Percentiles rank a stretch among this genome's conserved stretches.
Conservation (phyloP, 2,797 vertebrate genomes). For the Eleutherodactylus coqui region DNA sequence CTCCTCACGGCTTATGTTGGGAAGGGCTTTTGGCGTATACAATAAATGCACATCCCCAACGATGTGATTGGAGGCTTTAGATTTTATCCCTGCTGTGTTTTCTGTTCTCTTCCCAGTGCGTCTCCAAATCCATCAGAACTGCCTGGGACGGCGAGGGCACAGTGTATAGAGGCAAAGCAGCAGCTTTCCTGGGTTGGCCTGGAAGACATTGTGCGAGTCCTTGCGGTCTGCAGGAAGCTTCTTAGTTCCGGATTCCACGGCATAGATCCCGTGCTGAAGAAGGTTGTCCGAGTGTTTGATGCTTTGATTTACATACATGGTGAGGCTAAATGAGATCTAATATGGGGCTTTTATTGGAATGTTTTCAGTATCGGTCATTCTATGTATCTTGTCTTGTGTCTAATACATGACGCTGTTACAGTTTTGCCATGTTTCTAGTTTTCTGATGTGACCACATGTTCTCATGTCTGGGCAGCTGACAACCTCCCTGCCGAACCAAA, state of each 20-base stretch:
- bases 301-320: constrained; percentile 87
- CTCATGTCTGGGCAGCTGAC: neutral
- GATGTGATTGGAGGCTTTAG: neutral
- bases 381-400: neutral
- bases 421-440: neutral
- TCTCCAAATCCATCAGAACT: constrained; percentile 59
- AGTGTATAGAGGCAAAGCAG: constrained; percentile 61
- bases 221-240: constrained; percentile 81
- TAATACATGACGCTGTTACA: neutral
- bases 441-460: neutral
- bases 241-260: constrained; percentile 74
- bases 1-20: too few relatives aligned
- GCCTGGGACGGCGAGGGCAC: neutral
- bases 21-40: neutral
- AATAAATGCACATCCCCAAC: too few relatives aligned
- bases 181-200: constrained; percentile 82
- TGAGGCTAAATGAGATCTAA: constrained; percentile 69
- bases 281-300: constrained; percentile 83
- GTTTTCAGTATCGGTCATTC: too few relatives aligned
- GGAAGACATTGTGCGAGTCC: constrained; percentile 77
- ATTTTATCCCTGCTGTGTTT: neutral
- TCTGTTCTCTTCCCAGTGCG: constrained; percentile 66
- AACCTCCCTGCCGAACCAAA: too few relatives aligned
- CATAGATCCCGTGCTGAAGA: constrained; percentile 75
- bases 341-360: neutral